These are phyloP conservation scores for Drosophila emarginata DNA, from an alignment of 2,888 invertebrate genomes.

Conservation along the genomic window DNA sequence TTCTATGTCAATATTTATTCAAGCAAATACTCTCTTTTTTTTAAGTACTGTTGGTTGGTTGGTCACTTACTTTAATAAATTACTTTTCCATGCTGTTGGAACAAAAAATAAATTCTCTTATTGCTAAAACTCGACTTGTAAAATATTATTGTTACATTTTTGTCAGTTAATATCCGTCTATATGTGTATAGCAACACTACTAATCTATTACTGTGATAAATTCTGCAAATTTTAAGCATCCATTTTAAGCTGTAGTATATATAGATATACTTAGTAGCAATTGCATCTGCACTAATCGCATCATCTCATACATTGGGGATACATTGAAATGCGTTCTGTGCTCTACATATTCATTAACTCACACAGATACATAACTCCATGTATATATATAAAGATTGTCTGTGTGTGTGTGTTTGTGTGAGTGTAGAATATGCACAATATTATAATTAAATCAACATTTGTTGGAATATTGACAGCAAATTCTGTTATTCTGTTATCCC, in stretches of 20 bases:
- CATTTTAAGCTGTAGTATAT: neutral
- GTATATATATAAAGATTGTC: neutral
- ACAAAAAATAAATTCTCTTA: too few relatives aligned
- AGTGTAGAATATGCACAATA: conserved; percentile 6
- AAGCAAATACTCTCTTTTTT: too few relatives aligned
- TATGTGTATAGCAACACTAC: too few relatives aligned
- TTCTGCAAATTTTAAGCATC: neutral
- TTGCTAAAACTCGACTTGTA: too few relatives aligned
- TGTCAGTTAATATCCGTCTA: too few relatives aligned
- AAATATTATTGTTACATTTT: too few relatives aligned
- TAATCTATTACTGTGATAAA: neutral
- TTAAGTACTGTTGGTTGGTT: too few relatives aligned
- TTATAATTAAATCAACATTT: conserved; percentile 59
- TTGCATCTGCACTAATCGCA: conserved; percentile 43
- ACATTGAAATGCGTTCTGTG: conserved; percentile 12
- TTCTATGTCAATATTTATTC: too few relatives aligned
- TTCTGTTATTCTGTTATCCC: conserved; percentile 12
- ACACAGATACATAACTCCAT: neutral
- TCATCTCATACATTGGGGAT: conserved; percentile 32
- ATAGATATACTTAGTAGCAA: neutral
- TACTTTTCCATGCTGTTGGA: too few relatives aligned
- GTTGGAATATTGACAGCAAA: conserved; percentile 48
- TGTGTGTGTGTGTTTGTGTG: neutral
- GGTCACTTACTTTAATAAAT: too few relatives aligned
- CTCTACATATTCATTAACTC: conserved; percentile 38